A percentile compares a stretch with the other conserved stretches of the same genome.
These are phyloP conservation scores for Peromyscus californicus DNA, from an alignment of 2,113 vertebrate species.

Conservation along the genomic window DNA sequence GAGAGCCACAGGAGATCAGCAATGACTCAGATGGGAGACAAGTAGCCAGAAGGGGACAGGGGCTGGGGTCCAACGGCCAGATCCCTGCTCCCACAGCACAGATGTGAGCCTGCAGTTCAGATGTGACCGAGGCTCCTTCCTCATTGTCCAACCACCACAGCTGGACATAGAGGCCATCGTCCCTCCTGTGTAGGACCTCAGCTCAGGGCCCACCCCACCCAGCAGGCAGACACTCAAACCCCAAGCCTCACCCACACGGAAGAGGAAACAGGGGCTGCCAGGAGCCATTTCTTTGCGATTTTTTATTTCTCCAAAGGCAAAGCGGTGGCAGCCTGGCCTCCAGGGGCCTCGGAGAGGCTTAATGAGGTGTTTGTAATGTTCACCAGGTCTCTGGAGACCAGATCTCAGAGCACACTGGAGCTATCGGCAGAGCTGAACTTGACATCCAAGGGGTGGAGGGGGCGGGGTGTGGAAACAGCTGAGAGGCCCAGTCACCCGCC, in stretches of 20 bases:
- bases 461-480: not conserved
- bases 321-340: not conserved
- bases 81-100: not conserved
- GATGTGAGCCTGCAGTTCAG: not conserved
- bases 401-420: rapidly evolving
- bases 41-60: too few species aligned
- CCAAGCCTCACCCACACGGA: rapidly evolving
- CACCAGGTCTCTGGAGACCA: not conserved
- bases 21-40: not conserved
- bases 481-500: not conserved
- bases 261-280: not conserved
- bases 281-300: not conserved
- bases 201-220: rapidly evolving
- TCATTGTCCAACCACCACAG: not conserved
- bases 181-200: rapidly evolving
- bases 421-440: not conserved
- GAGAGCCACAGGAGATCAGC: not conserved
- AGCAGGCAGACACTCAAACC: rapidly evolving
- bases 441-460: not conserved
- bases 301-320: not conserved
- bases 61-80: not conserved
- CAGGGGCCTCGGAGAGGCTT: rapidly evolving
- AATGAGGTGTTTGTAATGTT: constrained; percentile 28
- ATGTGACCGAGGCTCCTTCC: not conserved
- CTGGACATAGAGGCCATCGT: not conserved